Evolutionary conservation across 23 tunicate species (phyloP), one percentile per base, ranked within the genome.

Genomic region (Corella eumyota): DNA sequence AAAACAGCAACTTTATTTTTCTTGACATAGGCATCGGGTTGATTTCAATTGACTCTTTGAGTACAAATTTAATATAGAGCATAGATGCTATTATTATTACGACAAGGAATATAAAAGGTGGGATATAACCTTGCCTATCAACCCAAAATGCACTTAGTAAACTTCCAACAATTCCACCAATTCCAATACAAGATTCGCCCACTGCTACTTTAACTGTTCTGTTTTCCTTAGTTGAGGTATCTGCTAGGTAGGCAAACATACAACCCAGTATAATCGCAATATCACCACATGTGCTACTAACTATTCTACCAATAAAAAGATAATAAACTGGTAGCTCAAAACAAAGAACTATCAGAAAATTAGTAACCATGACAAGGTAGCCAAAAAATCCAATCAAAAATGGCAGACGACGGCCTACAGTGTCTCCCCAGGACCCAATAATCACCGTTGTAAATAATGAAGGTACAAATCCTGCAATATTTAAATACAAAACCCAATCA

Each of bases 401-500:
- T 29, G 94, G 78, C 27, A 68, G 24, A 45, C 50, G 62, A 44
- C 94, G 45, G 5, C 94, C 94, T 46, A 84, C 94, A 25, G 25
- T 29, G 46, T 84, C 94, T 23, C 94, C 77, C 94, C 94, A 84
- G 6, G 94, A 28, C 31, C 73, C 67, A 1, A 75, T 28, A 2
- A 84, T 7, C 15, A 68, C 36, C 20, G 81, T 60, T 13, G 58
- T 57, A 56, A 84, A 64, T 27, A 82, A 74, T 21, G 72, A 65
- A 6, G 80, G 70, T n/a, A n/a, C n/a, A n/a, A n/a, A n/a, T n/a
- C 91, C 80, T 65, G 80, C 80, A 35, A 81, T 47, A 33, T 73
- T 65, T 15, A 61, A 32, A 53, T 81, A 81, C 21, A 73, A 40
- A 24, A 58, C 27, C 91, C 91, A 81, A 23, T 33, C 6, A 55